A percentile compares a stretch with the other conserved stretches of the same genome.
Evolutionary conservation across 1,140 invertebrate genomes (phyloP).

Genomic region (Mizuhopecten yessoensis): DNA sequence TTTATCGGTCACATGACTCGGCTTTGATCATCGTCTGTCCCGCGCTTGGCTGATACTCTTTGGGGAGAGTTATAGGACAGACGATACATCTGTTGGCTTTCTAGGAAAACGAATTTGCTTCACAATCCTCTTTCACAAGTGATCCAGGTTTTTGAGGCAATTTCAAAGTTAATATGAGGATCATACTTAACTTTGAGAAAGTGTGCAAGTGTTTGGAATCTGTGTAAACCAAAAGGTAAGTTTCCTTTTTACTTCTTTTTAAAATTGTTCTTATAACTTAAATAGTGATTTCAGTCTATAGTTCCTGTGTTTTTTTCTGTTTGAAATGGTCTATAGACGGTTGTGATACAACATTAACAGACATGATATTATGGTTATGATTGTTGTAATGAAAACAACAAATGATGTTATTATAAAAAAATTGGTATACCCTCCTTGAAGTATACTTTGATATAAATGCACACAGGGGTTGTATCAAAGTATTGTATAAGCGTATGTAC

Average conservation of each 20-base stretch:
- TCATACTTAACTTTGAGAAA: not conserved
- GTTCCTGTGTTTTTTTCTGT: too few relatives aligned
- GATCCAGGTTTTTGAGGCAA: not conserved
- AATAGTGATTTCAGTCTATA: too few relatives aligned
- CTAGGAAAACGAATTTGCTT: constrained; percentile 31
- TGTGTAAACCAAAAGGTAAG: not conserved
- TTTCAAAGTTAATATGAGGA: not conserved
- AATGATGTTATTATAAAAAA: too few relatives aligned
- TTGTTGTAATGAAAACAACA: too few relatives aligned
- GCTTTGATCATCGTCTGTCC: constrained; percentile 28
- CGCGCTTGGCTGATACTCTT: constrained; percentile 25
- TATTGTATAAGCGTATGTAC: too few relatives aligned
- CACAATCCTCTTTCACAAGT: not conserved
- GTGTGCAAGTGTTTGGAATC: not conserved
- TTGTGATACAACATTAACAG: too few relatives aligned
- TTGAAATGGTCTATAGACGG: too few relatives aligned
- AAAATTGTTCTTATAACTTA: too few relatives aligned
- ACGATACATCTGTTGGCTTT: not conserved
- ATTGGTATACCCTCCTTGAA: too few relatives aligned
- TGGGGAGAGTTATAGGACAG: constrained; percentile 14
- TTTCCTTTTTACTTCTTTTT: not conserved
- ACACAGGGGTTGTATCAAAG: too few relatives aligned
- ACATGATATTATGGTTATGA: too few relatives aligned
- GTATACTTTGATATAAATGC: too few relatives aligned
- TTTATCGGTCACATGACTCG: constrained; percentile 12